Evolutionary conservation across 2,888 invertebrate genomes (phyloP).

Genomic region (Chrysina gloriosa): DNA sequence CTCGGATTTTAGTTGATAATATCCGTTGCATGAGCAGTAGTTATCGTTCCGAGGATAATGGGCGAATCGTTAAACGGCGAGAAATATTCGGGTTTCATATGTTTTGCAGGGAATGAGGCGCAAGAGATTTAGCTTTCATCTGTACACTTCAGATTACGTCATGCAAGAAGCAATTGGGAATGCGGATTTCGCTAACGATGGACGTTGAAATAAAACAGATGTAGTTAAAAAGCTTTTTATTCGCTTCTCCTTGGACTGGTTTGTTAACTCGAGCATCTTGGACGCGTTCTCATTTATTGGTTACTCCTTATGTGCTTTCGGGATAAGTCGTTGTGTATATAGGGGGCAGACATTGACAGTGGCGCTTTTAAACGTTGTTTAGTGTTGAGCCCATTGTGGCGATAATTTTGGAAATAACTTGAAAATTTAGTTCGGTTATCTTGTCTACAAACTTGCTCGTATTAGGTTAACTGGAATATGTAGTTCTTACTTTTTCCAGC

Average conservation of each 20-base stretch:
- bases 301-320: no score
- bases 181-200: background rate
- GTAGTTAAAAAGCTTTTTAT: background rate
- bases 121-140: background rate
- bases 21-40: conserved; percentile 5
- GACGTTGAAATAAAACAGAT: background rate
- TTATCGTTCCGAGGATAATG: background rate
- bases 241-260: background rate
- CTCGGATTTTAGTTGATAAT: conserved; percentile 15
- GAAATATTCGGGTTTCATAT: background rate
- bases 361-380: no score
- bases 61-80: background rate
- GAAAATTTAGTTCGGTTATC: no score
- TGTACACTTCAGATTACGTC: background rate
- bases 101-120: background rate
- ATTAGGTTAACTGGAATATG: no score
- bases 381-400: no score
- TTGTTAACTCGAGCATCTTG: background rate
- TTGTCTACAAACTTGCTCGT: no score
- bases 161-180: background rate
- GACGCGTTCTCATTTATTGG: no score
- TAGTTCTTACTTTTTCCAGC: no score
- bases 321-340: no score
- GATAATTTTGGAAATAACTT: no score
- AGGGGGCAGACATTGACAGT: no score